Base-by-base conservation (phyloP, 2,888 invertebrate genomes). In the Pyrrhosoma nymphula region DNA sequence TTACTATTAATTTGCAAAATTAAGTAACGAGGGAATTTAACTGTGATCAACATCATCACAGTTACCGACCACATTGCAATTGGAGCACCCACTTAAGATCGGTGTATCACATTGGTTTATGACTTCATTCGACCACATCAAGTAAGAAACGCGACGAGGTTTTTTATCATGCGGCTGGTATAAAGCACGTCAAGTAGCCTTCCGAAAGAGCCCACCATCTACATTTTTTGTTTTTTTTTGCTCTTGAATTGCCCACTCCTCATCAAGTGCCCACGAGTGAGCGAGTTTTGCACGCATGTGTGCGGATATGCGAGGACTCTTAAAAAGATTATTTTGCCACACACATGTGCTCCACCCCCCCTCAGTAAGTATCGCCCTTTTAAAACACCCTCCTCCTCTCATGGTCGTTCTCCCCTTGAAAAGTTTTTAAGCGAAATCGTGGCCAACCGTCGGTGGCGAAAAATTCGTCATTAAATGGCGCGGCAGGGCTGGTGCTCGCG, bases 381-480 rank as follows among this genome's bases (percentile, higher is more conserved):
- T 30, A 47, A 47, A 47, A 47, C 14, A 35, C 35, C 35, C 82
- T 69, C 30, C 75, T 30, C 30, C 35, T 35, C 82, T 35, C 14
- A 35, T 26, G 35, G 16, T 16, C 30, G 14, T 35, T 14, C 82
- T 14, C 82, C 60, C 60, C 60, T 60, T 18, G 35, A 35, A 23
- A 26, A 18, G 1, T 69, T 82, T 82, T 82, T 82, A 14, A 18
- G 30, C 35, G 18, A 35, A 30, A 82, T 35, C 82, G 82, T 82
- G 30, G 82, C 82, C 35, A 35, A 26, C 82, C 26, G 82, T 82
- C 69, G 93, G 93, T n/a, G 75, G 69, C 75, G 93, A 93, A 93
- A 93, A 93, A 93, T 93, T 93, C 93, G 93, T 93, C 69, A 93
- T 93, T 93, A 60, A 60, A 60, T 60, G 60, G 60, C 60, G 60